Conservation (phyloP, 2,888 invertebrate genomes). For the Imbricaverruca yamaguchii region DNA sequence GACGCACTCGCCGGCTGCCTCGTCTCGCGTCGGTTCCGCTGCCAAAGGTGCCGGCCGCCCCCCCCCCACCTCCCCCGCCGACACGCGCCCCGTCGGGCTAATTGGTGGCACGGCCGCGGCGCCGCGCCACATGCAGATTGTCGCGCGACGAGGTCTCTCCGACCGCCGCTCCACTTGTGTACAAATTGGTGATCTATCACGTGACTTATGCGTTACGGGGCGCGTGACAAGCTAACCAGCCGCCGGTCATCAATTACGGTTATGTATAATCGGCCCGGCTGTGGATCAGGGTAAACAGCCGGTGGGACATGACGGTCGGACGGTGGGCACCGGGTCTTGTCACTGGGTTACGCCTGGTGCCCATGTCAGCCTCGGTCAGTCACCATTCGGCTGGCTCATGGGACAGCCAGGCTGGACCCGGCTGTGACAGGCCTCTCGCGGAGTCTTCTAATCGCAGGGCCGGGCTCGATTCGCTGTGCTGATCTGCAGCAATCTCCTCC, state of each 20-base stretch:
- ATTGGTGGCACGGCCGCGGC: neutral
- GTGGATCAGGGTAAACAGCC: neutral
- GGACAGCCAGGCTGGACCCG: no score
- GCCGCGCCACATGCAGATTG: neutral
- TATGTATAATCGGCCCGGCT: neutral
- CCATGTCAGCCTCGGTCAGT: no score
- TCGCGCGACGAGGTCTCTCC: neutral
- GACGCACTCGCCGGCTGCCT: neutral
- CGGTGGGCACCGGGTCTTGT: no score
- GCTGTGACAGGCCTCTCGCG: no score
- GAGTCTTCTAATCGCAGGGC: no score
- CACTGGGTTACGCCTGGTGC: no score
- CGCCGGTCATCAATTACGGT: neutral
- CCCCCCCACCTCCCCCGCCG: no score
- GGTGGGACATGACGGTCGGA: neutral
- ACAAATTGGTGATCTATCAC: constrained; percentile 6
- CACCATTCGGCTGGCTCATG: no score
- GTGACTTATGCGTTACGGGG: neutral
- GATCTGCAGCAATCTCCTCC: no score
- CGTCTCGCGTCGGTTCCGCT: neutral
- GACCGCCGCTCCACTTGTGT: neutral
- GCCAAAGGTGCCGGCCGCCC: no score
- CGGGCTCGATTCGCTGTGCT: no score
- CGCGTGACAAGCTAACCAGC: constrained; percentile 6
- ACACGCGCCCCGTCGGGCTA: neutral